Conservation (phyloP, 2,797 vertebrate species). For the Alouatta caraya region DNA sequence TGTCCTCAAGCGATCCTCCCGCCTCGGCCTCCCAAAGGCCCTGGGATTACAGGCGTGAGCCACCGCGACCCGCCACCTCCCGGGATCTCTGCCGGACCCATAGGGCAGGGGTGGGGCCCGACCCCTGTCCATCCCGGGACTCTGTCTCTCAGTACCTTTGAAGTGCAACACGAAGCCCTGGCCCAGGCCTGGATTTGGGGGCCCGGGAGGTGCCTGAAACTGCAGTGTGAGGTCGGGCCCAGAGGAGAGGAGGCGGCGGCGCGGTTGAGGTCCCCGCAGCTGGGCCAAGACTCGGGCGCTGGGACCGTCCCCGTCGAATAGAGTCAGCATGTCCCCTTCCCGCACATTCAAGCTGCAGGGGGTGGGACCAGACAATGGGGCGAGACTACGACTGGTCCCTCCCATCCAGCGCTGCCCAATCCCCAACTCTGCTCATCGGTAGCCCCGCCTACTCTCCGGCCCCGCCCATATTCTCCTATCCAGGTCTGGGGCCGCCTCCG, state of each 20-base stretch:
- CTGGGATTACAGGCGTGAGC: no score
- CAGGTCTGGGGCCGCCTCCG: not conserved
- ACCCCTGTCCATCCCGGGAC: not conserved
- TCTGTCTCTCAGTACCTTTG: constrained; percentile 83
- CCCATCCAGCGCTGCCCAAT: not conserved
- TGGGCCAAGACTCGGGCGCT: constrained; percentile 92
- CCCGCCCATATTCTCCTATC: not conserved
- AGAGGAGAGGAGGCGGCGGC: constrained; percentile 91
- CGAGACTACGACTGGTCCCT: no score
- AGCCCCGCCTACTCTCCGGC: not conserved
- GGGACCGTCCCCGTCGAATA: constrained; percentile 92
- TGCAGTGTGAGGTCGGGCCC: constrained; percentile 94
- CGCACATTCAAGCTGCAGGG: constrained; percentile 91
- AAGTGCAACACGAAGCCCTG: constrained; percentile 95
- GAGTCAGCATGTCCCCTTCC: constrained; percentile 91
- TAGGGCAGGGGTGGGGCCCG: no score
- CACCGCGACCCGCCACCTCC: no score
- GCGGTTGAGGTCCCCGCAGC: constrained; percentile 90
- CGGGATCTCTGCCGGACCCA: not conserved
- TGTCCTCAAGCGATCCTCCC: no score
- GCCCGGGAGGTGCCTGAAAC: constrained; percentile 93
- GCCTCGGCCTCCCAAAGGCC: no score
- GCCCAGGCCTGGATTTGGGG: constrained; percentile 91
- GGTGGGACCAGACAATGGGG: not conserved
- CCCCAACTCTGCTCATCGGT: not conserved